phyloP scores from a whole-genome alignment of 2,888 invertebrate genomes.

The Bellardia pandia region DNA sequence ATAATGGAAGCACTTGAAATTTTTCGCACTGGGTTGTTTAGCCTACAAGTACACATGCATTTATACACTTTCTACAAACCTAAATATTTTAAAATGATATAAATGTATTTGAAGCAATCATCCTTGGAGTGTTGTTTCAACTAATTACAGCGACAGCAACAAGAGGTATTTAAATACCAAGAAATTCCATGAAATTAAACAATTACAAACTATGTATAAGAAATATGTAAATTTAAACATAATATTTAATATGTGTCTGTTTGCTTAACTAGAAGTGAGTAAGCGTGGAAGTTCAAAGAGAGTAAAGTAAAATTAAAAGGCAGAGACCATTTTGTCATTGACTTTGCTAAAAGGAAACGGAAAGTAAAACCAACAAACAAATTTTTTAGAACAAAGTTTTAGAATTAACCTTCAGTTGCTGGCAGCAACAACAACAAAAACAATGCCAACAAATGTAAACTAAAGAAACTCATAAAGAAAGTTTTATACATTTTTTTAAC shows the following conservation, averaged over 20 bases:
- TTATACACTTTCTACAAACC: neutral
- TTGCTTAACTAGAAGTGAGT: neutral
- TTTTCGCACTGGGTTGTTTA: neutral
- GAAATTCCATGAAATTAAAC: neutral
- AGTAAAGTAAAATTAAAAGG: neutral
- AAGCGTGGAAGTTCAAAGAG: neutral
- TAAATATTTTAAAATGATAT: slow-evolving; percentile 20
- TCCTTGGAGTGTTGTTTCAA: slow-evolving; percentile 31
- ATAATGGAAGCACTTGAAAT: too few species aligned
- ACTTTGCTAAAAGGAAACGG: slow-evolving; percentile 33
- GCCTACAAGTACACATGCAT: slow-evolving; percentile 13
- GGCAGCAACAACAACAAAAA: neutral
- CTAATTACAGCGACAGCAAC: neutral
- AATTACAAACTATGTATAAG: slow-evolving; percentile 16
- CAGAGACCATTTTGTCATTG: slow-evolving; percentile 36
- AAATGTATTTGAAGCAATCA: slow-evolving; percentile 1
- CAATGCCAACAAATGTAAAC: neutral
- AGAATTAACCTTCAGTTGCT: slow-evolving; percentile 25
- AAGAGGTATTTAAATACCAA: neutral
- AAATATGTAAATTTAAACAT: neutral
- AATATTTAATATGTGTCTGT: slow-evolving; percentile 22
- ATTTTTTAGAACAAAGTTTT: neutral
- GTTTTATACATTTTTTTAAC: slow-evolving; percentile 28
- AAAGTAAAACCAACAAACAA: neutral
- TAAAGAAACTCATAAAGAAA: slow-evolving; percentile 34